A percentile compares a stretch with the other conserved stretches of the same genome.
Conservation (phyloP, 2,888 invertebrate genomes). For the Ischnus inquisitorius region DNA sequence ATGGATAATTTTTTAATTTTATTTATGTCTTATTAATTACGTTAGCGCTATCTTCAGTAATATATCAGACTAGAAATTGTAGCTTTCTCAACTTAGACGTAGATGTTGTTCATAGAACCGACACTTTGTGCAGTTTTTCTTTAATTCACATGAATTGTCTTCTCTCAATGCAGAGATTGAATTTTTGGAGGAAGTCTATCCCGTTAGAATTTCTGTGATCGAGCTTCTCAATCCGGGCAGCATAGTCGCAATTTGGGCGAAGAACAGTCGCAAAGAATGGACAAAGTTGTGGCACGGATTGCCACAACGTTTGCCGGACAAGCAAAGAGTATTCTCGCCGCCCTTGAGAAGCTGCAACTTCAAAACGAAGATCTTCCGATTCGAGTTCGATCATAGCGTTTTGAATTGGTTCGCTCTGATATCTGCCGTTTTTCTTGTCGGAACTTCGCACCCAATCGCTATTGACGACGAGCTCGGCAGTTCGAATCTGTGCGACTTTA, state of each 20-base stretch:
- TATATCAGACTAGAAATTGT: too few relatives aligned
- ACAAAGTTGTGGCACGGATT: neutral
- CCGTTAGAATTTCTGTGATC: neutral
- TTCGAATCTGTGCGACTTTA: conserved; percentile 79
- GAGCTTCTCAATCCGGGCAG: neutral
- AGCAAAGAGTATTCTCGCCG: neutral
- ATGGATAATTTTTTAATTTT: too few relatives aligned
- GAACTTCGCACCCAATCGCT: conserved; percentile 86
- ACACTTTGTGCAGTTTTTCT: too few relatives aligned
- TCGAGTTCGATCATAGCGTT: conserved; percentile 94
- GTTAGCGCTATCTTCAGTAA: neutral
- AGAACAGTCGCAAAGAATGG: neutral
- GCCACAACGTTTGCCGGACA: neutral
- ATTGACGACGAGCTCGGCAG: conserved; percentile 74
- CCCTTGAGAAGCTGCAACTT: neutral
- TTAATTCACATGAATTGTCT: neutral
- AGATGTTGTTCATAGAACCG: neutral
- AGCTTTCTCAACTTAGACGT: neutral
- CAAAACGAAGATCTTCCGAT: conserved; percentile 86
- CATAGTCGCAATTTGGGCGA: conserved; percentile 1
- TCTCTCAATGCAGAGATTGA: neutral
- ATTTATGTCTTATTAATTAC: neutral
- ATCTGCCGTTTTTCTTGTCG: conserved; percentile 94
- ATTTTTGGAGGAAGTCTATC: neutral
- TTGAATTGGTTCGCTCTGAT: conserved; percentile 95